Evolutionary conservation across 2,797 vertebrate genomes (phyloP).

Genomic region (Pteronotus mesoamericanus): DNA sequence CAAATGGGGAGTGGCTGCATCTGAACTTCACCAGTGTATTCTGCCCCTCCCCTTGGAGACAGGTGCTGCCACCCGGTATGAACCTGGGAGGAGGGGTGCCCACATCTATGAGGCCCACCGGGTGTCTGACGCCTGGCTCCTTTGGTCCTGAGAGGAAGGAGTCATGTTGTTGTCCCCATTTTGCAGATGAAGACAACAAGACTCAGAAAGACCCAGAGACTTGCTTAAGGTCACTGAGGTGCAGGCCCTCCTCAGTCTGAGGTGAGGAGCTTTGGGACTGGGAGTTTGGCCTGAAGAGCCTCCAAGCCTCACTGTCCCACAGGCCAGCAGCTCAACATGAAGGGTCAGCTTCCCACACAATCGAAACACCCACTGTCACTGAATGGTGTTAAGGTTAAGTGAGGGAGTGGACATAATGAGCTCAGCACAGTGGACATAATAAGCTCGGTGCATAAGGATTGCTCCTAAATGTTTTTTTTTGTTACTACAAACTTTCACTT

Average conservation of each 20-base stretch:
- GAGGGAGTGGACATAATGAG: background rate
- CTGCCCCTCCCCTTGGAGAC: background rate
- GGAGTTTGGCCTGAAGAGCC: background rate
- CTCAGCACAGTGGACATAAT: no score
- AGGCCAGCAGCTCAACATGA: background rate
- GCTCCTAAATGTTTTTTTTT: background rate
- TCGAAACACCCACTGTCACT: no score
- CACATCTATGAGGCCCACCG: fast-evolving
- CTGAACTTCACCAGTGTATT: conserved; percentile 82
- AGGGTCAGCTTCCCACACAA: fast-evolving
- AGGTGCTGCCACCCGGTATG: conserved; percentile 55
- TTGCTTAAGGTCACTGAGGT: background rate
- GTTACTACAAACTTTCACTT: background rate
- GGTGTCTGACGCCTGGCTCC: fast-evolving
- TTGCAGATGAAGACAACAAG: background rate
- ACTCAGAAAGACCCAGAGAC: background rate
- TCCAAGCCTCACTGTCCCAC: background rate
- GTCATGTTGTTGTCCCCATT: background rate
- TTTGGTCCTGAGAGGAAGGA: fast-evolving
- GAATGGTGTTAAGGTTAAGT: fast-evolving
- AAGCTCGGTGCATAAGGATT: fast-evolving
- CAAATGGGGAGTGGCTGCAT: conserved; percentile 84
- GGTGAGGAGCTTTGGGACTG: fast-evolving
- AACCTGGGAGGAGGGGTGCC: fast-evolving
- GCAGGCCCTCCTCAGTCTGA: background rate